Evolutionary conservation across 1,140 invertebrate genomes (phyloP).

Genomic region (Anoplolepis gracilipes): DNA sequence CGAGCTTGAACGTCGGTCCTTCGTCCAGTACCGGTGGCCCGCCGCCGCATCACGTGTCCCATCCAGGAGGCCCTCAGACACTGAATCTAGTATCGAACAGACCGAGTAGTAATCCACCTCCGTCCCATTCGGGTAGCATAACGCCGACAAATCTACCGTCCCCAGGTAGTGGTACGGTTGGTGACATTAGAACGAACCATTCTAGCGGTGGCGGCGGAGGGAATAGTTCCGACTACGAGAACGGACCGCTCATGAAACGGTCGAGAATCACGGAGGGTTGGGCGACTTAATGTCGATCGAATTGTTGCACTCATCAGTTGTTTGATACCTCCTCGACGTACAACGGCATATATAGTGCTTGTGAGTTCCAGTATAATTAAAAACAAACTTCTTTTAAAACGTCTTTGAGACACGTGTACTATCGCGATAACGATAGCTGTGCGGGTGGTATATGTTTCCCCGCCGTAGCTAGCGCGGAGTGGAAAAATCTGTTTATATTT

Average conservation of each 20-base stretch:
- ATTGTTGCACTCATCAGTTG: slow-evolving; percentile 67
- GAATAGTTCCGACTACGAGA: slow-evolving; percentile 91
- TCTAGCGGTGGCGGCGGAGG: slow-evolving; percentile 84
- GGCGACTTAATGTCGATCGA: slow-evolving; percentile 90
- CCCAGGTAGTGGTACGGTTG: slow-evolving; percentile 86
- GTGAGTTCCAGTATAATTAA: slow-evolving; percentile 65
- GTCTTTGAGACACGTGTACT: slow-evolving; percentile 55
- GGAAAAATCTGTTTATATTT: slow-evolving; percentile 78
- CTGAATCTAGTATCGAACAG: slow-evolving; percentile 85
- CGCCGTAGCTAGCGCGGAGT: slow-evolving; percentile 39
- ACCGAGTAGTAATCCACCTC: slow-evolving; percentile 83
- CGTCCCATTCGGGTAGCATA: slow-evolving; percentile 88
- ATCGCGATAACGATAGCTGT: slow-evolving; percentile 32
- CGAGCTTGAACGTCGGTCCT: slow-evolving; percentile 82
- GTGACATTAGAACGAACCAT: slow-evolving; percentile 85
- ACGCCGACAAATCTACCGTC: slow-evolving; percentile 92
- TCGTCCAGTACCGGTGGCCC: slow-evolving; percentile 83
- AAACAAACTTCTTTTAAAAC: slow-evolving; percentile 62
- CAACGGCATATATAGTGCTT: slow-evolving; percentile 76
- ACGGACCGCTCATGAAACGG: slow-evolving; percentile 92
- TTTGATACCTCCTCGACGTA: slow-evolving; percentile 76
- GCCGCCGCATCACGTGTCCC: slow-evolving; percentile 84
- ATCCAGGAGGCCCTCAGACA: slow-evolving; percentile 87
- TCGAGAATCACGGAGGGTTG: slow-evolving; percentile 93
- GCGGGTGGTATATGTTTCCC: slow-evolving; percentile 22